Evolutionary conservation across 2,888 invertebrate genomes (phyloP), one percentile per base, ranked within the genome.

Genomic region (Chalcis sispes): DNA sequence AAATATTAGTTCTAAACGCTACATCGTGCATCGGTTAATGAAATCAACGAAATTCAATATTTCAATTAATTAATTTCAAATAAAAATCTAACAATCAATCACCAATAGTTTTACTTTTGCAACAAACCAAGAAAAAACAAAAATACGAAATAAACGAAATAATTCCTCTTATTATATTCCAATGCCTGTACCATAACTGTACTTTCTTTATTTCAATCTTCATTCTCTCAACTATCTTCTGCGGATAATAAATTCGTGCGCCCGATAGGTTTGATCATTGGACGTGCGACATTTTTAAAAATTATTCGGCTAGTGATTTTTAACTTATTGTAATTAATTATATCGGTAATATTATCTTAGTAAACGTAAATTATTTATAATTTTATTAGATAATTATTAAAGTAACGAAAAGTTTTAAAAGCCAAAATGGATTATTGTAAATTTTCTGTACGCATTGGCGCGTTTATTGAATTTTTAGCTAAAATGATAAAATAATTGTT

Each of bases 381-480:
- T 54, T 25, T 15, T 1, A 23, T 15, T 32, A 10, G 18, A 15
- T 3, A 62, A 46, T 20, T 36, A n/a, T 10, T 36, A 36, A 15
- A 18, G 15, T 50, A 3, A 8, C 10, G 3, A 46, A 42, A 13
- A 18, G 40, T 10, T 40, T 20, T 13, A 25, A 1, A 52, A 5
- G 56, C 23, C n/a, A 61, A 23, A 40, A 23, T 36, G n/a, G 5
- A 40, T 23, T 23, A 18, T 36, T 8, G 8, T 18, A 8, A 20
- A 64, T 64, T 50, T 62, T 46, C 20, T 50, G n/a, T n/a, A n/a
- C 23, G 20, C 18, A 40, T 59, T 70, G 61, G n/a, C n/a, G n/a
- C 18, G 29, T 59, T 77, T 81, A 62, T 70, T 72, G 73, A 77
- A 78, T 62, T 78, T 77, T 72, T 75, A 75, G 75, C 76, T 13